These are phyloP conservation scores for pig (Sus scrofa) DNA, from an alignment of 2,113 vertebrate species.

Conservation along the genomic window DNA sequence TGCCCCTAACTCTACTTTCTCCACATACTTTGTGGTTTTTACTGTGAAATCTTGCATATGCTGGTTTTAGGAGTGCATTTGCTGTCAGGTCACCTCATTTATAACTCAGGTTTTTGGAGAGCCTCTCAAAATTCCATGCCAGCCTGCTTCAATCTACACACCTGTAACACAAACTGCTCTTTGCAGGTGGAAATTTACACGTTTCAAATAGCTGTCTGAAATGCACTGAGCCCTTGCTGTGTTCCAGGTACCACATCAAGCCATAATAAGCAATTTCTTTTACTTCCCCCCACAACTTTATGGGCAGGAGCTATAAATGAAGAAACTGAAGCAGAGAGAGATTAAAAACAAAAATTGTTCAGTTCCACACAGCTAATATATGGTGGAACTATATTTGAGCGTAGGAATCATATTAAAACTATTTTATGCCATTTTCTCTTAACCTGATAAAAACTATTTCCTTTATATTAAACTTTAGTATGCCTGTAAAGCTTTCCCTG, in stretches of 20 bases:
- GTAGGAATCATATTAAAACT: background rate
- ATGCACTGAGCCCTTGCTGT: background rate
- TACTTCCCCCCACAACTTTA: background rate
- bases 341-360: background rate
- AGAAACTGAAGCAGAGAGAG: background rate
- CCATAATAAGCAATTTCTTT: background rate
- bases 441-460: background rate
- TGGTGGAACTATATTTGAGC: background rate
- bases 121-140: background rate
- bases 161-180: background rate
- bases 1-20: background rate
- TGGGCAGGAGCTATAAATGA: background rate
- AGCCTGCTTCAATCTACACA: background rate
- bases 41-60: background rate
- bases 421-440: background rate
- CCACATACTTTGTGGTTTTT: background rate
- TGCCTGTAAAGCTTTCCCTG: background rate
- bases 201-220: background rate
- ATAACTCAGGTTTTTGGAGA: background rate
- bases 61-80: background rate
- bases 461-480: background rate
- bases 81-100: background rate
- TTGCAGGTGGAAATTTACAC: background rate
- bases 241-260: background rate
- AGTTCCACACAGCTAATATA: background rate